A percentile compares a stretch with the other conserved stretches of the same genome.
phyloP scores from a whole-genome alignment of 2,888 invertebrate genomes.

The Carpatolechia fugitivella region DNA sequence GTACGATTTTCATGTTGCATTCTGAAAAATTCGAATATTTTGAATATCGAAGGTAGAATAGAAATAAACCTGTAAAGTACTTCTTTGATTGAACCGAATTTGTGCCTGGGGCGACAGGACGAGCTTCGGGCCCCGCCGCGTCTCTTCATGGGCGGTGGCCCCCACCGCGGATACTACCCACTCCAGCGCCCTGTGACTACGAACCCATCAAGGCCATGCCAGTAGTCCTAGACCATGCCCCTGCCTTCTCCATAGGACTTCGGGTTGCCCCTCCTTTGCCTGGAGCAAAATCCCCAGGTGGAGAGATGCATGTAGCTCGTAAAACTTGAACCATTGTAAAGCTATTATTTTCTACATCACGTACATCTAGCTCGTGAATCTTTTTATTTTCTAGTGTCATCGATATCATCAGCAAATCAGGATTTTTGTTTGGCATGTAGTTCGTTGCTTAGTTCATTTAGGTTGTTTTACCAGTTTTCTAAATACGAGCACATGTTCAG shows the following conservation, averaged over 20 bases:
- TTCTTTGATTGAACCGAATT: not conserved
- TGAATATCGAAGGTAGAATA: too few relatives aligned
- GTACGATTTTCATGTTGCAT: too few relatives aligned
- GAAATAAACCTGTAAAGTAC: too few relatives aligned
- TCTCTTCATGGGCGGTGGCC: conserved; percentile 90
- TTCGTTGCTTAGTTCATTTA: not conserved
- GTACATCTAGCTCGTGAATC: too few relatives aligned
- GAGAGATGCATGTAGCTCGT: conserved; percentile 20
- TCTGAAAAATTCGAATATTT: too few relatives aligned
- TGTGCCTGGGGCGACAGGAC: conserved; percentile 49
- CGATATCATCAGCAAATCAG: not conserved
- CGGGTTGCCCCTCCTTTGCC: conserved; percentile 71
- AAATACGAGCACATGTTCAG: too few relatives aligned
- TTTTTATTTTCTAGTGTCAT: not conserved
- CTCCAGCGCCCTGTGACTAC: conserved; percentile 95
- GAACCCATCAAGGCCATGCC: conserved; percentile 85
- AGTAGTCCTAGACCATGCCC: conserved; percentile 74
- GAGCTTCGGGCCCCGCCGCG: conserved; percentile 86
- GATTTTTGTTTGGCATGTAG: not conserved
- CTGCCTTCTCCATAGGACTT: conserved; percentile 82
- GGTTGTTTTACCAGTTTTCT: not conserved
- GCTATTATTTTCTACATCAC: too few relatives aligned
- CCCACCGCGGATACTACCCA: conserved; percentile 81
- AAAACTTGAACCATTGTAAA: not conserved
- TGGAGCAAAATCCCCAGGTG: conserved; percentile 77